Conservation (phyloP, 2,888 invertebrate species). For the Yponomeuta cagnagella region DNA sequence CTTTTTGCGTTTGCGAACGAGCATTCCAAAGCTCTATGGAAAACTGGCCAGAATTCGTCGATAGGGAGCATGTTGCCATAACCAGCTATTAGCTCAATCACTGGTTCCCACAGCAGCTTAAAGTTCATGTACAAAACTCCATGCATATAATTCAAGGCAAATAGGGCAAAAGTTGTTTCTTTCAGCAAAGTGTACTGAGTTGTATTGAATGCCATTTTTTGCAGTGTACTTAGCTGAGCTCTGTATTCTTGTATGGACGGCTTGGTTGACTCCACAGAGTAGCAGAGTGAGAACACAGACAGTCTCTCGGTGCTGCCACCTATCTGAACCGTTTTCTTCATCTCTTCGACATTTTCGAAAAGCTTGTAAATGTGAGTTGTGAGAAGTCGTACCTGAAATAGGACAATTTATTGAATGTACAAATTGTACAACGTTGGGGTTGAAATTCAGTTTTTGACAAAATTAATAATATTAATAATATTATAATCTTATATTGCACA, state of each 20-base stretch:
- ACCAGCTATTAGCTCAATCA: constrained; percentile 82
- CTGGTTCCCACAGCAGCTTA: constrained; percentile 91
- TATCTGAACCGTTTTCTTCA: constrained; percentile 51
- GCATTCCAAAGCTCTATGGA: constrained; percentile 74
- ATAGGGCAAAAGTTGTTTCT: constrained; percentile 75
- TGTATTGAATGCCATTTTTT: constrained; percentile 81
- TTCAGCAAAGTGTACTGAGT: constrained; percentile 74
- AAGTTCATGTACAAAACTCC: constrained; percentile 92
- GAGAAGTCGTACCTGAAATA: constrained; percentile 78
- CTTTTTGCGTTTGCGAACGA: constrained; percentile 64
- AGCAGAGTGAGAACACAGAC: constrained; percentile 80
- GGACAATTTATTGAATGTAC: constrained; percentile 15
- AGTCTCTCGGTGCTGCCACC: constrained; percentile 59
- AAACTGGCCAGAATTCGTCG: constrained; percentile 84
- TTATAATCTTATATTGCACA: too few species aligned
- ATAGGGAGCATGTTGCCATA: constrained; percentile 79
- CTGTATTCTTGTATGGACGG: constrained; percentile 87
- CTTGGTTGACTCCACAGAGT: constrained; percentile 81
- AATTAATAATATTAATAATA: too few species aligned
- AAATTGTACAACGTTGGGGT: neutral
- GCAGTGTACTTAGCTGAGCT: constrained; percentile 83
- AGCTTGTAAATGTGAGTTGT: constrained; percentile 84
- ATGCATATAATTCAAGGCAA: constrained; percentile 86
- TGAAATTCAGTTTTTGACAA: neutral
- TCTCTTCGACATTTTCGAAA: constrained; percentile 75